A percentile compares a stretch with the other conserved stretches of the same genome.
phyloP scores from a whole-genome alignment of 2,113 vertebrate species.

The Brachyistius frenatus region DNA sequence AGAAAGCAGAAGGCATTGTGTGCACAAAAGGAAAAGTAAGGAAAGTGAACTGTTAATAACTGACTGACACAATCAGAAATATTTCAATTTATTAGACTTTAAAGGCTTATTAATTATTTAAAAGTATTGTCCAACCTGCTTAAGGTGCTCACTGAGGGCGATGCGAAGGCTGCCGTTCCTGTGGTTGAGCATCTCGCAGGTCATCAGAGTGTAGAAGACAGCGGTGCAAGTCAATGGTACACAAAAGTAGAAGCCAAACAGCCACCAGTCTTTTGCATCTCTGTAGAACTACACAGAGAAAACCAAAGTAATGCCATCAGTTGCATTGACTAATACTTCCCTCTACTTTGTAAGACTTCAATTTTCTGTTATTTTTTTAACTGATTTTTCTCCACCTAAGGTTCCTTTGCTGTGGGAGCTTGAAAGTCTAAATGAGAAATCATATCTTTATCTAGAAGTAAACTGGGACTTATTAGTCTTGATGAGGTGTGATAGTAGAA shows the following conservation, averaged over 20 bases:
- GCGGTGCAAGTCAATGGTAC: constrained; percentile 92
- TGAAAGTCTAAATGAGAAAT: not conserved
- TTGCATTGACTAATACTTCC: not conserved
- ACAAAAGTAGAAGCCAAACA: constrained; percentile 98
- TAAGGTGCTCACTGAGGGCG: constrained; percentile 96
- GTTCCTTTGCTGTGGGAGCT: not conserved
- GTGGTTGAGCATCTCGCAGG: constrained; percentile 95
- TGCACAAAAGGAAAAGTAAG: not conserved
- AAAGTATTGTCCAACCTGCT: constrained; percentile 87
- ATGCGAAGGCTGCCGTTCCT: constrained; percentile 95
- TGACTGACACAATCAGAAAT: not conserved
- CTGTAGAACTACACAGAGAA: constrained; percentile 86
- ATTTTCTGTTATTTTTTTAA: too few relatives aligned
- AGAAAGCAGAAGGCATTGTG: not conserved
- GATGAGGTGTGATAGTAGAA: not conserved
- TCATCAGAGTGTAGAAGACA: constrained; percentile 97
- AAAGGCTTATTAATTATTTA: not conserved
- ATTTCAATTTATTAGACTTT: not conserved
- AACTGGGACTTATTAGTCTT: not conserved
- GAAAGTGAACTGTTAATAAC: constrained; percentile 2
- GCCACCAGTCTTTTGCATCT: constrained; percentile 95
- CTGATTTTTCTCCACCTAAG: not conserved
- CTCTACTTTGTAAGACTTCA: not conserved
- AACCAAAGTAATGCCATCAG: not conserved
- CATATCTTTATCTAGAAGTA: not conserved